These are phyloP conservation scores for Theodoxus fluviatilis DNA, from an alignment of 2,888 invertebrate species.

Conservation along the genomic window DNA sequence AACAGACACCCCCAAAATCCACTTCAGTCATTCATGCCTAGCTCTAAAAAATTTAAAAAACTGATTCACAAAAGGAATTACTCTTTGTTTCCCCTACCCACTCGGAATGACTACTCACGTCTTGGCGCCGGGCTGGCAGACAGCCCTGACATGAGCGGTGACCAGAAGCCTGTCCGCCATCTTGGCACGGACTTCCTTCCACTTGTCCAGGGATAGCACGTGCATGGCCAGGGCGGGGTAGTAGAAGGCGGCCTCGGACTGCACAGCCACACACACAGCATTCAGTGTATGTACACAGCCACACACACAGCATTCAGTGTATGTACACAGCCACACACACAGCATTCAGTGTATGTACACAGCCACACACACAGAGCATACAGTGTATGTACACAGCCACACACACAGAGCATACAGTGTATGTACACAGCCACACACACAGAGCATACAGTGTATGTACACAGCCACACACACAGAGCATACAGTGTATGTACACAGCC, in stretches of 20 bases:
- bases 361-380: background rate
- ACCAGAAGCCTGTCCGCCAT: slow-evolving; percentile 81
- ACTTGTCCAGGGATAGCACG: slow-evolving; percentile 79
- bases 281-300: background rate
- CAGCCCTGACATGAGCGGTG: slow-evolving; percentile 78
- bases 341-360: background rate
- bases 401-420: background rate
- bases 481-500: background rate
- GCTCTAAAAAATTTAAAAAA: too few relatives aligned
- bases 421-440: slow-evolving; percentile 3
- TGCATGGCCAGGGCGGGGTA: slow-evolving; percentile 82
- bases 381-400: background rate
- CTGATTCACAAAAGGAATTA: too few relatives aligned
- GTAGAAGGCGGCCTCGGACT: slow-evolving; percentile 89
- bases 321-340: slow-evolving; percentile 3
- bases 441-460: background rate
- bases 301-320: background rate
- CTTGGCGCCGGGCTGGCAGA: slow-evolving; percentile 71
- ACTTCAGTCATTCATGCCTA: background rate
- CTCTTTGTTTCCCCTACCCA: too few relatives aligned
- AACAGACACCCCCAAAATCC: background rate
- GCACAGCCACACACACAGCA: slow-evolving; percentile 27
- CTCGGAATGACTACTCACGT: slow-evolving; percentile 39
- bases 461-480: background rate
- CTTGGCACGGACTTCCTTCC: slow-evolving; percentile 76